Percentiles rank a stretch among this genome's conserved stretches.
Conservation (phyloP, 2,113 vertebrate genomes). For the Anarhynchus alexandrinus region DNA sequence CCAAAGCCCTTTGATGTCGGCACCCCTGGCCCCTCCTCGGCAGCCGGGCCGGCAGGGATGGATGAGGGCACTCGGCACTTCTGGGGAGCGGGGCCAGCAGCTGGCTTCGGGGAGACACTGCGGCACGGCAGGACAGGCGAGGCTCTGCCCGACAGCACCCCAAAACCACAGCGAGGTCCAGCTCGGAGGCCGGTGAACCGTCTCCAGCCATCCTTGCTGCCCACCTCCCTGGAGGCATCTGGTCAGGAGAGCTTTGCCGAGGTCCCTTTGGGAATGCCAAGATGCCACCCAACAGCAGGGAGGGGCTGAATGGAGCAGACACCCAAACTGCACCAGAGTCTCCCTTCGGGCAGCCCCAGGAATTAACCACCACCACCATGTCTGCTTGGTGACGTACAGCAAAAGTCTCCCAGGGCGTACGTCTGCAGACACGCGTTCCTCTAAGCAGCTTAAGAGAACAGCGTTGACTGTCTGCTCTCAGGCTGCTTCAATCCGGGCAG, state of each 20-base stretch:
- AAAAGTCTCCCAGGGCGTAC: background rate
- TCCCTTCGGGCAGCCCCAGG: background rate
- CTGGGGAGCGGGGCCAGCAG: background rate
- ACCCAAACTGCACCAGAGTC: background rate
- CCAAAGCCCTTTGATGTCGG: background rate
- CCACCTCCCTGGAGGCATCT: background rate
- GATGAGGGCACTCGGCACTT: accelerated
- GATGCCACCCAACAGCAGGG: background rate
- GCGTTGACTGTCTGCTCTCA: background rate
- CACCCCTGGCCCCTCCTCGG: background rate
- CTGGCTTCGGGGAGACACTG: background rate
- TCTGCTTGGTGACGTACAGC: background rate
- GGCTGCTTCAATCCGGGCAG: background rate
- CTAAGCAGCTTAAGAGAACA: background rate
- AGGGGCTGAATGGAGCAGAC: background rate
- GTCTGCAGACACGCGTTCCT: background rate
- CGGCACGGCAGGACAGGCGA: accelerated
- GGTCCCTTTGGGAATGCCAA: background rate
- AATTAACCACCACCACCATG: accelerated
- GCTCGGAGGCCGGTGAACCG: accelerated
- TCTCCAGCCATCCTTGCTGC: background rate
- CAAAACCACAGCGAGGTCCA: background rate
- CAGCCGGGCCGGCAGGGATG: background rate
- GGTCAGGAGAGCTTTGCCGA: background rate
- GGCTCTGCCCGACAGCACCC: background rate